Evolutionary conservation across 2,888 invertebrate species (phyloP), one percentile per base, ranked within the genome.

Genomic region (Orthonevra nobilis): DNA sequence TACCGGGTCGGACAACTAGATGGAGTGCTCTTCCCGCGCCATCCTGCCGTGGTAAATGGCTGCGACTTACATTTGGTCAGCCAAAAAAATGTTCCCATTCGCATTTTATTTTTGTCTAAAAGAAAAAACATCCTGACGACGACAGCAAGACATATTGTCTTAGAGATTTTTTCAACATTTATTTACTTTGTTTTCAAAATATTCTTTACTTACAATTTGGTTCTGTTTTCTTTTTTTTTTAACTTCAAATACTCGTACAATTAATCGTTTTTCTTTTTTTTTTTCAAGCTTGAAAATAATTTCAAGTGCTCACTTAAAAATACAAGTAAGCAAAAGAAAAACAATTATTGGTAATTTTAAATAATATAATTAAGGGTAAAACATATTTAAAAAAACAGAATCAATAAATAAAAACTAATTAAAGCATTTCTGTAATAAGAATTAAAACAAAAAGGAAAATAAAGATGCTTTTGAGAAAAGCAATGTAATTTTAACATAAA

Each of bases 1-100:
- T 94, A 1, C 90, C 92, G 23, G 92, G 92, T 0, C 91, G 93
- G 68, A 91, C 93, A 77, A 96, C 96, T 7, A 91, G 95, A 66
- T 97, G 95, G 93, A 94, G 94, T 83, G 95, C 96, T 28, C 91
- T 96, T 26, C 93, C 95, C 44, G 94, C 94, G n/a, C 94, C 94
- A 0, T 94, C 95, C 84, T 97, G 97, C 88, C 95, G 95, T 85
- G 97, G 96, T 32, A 95, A 96, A 86, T 97, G 96, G 96, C 89
- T 94, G 44, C 92, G 96, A 46, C 86, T 90, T 63, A 90, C 89
- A 74, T 86, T 90, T 0, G 88, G 87, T 0, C 85, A 87, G 82
- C 88, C 88, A 61, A 88, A 88, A 82, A 89, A 87, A 81, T 89
- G 89, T 84, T 83, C 84, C 83, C 86, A 86, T 70, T 86, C 89